These are phyloP conservation scores for Diploscapter pachys DNA, from an alignment of 1,140 invertebrate genomes.

Conservation along the genomic window DNA sequence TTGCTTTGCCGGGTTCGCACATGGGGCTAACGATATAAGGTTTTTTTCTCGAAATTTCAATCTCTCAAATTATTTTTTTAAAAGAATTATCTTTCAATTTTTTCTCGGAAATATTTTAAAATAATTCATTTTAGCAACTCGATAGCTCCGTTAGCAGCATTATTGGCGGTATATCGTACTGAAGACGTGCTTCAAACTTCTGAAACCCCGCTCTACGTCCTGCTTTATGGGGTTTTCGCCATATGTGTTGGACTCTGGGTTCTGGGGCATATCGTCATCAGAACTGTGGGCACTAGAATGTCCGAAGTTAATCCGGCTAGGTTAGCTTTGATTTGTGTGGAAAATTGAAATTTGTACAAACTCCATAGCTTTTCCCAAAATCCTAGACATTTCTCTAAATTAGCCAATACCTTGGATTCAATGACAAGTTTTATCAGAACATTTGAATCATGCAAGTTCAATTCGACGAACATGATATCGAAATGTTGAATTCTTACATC, in stretches of 20 bases:
- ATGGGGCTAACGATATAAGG: slow-evolving; percentile 90
- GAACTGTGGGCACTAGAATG: slow-evolving; percentile 91
- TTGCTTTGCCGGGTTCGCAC: slow-evolving; percentile 92
- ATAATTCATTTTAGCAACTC: slow-evolving; percentile 68
- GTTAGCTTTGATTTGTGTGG: neutral
- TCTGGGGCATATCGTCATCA: slow-evolving; percentile 87
- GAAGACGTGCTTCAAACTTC: slow-evolving; percentile 31
- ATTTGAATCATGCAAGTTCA: no score
- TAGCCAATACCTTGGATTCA: no score
- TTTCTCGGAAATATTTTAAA: neutral
- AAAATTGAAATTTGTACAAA: neutral
- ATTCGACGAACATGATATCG: no score
- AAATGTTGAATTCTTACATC: no score
- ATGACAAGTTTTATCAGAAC: no score
- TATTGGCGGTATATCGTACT: slow-evolving; percentile 64
- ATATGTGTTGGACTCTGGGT: slow-evolving; percentile 91
- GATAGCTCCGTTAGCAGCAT: slow-evolving; percentile 85
- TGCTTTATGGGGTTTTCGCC: slow-evolving; percentile 88
- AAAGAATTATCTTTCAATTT: no score
- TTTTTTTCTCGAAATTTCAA: neutral
- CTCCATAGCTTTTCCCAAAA: no score
- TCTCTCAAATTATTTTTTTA: neutral
- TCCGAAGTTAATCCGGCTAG: slow-evolving; percentile 86
- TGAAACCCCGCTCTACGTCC: slow-evolving; percentile 60
- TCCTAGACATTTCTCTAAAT: no score